Percentiles rank a stretch among this genome's conserved stretches.
Evolutionary conservation across 2,797 vertebrate species (phyloP).

Genomic region (Cossypha heuglini): DNA sequence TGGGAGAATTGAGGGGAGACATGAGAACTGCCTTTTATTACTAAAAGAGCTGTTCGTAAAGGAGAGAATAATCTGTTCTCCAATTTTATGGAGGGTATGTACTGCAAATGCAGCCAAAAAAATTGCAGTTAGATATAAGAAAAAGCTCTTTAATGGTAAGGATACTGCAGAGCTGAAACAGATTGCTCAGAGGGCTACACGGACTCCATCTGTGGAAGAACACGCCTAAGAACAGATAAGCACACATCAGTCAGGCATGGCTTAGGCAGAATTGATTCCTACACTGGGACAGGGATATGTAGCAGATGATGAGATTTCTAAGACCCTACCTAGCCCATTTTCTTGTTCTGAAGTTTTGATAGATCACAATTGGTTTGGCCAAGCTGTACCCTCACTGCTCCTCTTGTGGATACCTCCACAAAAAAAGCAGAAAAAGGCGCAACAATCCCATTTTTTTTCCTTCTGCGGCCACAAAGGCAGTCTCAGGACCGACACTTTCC

Average conservation of each 20-base stretch:
- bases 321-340: not conserved
- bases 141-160: not conserved
- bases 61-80: slow-evolving; percentile 19
- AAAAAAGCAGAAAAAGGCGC: not conserved
- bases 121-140: not conserved
- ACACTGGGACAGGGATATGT: not conserved
- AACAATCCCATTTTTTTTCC: not conserved
- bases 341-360: not conserved
- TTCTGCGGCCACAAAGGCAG: not conserved
- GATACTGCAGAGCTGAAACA: not conserved
- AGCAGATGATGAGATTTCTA: not conserved
- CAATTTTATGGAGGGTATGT: slow-evolving; percentile 2
- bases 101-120: not conserved
- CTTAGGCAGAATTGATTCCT: not conserved
- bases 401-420: not conserved
- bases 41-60: not conserved
- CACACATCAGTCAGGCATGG: not conserved
- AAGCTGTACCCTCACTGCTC: not conserved
- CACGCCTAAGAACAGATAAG: not conserved
- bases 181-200: not conserved
- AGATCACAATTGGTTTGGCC: not conserved
- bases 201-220: not conserved
- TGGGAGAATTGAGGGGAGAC: slow-evolving; percentile 15
- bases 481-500: not conserved
- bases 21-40: slow-evolving; percentile 25